Conservation (phyloP, 2,888 invertebrate species). For the Drosophila paranaensis region DNA sequence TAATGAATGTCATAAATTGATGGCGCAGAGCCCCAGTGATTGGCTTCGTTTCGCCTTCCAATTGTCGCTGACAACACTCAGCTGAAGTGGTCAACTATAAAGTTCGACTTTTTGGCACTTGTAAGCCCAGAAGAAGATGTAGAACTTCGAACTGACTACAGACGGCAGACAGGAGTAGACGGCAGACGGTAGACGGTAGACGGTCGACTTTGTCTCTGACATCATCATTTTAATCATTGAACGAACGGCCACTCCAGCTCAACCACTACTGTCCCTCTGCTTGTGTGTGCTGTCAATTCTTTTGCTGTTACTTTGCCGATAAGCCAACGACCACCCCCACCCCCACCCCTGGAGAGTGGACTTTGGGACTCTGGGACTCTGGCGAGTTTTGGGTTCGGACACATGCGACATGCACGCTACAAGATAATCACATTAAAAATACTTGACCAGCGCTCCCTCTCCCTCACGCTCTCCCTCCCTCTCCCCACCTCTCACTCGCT, state of each 20-base stretch:
- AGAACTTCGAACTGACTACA: background rate
- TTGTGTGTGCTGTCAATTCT: slow-evolving; percentile 67
- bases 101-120: slow-evolving; percentile 71
- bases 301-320: slow-evolving; percentile 70
- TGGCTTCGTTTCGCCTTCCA: slow-evolving; percentile 83
- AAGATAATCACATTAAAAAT: slow-evolving; percentile 84
- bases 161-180: no score
- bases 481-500: background rate
- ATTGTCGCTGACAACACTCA: slow-evolving; percentile 50
- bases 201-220: slow-evolving; percentile 58
- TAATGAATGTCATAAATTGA: slow-evolving; percentile 85
- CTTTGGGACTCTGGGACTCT: slow-evolving; percentile 18
- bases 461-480: background rate
- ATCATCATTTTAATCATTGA: slow-evolving; percentile 80
- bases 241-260: slow-evolving; percentile 27
- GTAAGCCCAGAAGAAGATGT: slow-evolving; percentile 26
- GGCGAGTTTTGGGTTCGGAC: slow-evolving; percentile 48
- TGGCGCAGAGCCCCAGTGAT: slow-evolving; percentile 59
- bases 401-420: slow-evolving; percentile 83
- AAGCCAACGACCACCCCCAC: slow-evolving; percentile 39
- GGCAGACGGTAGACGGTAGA: background rate
- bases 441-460: slow-evolving; percentile 35
- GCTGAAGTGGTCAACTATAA: slow-evolving; percentile 83
- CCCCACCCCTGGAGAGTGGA: slow-evolving; percentile 5
- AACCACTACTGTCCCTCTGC: slow-evolving; percentile 30